phyloP scores from a whole-genome alignment of 2,888 invertebrate species.

The Caenorhabditis parvicauda region DNA sequence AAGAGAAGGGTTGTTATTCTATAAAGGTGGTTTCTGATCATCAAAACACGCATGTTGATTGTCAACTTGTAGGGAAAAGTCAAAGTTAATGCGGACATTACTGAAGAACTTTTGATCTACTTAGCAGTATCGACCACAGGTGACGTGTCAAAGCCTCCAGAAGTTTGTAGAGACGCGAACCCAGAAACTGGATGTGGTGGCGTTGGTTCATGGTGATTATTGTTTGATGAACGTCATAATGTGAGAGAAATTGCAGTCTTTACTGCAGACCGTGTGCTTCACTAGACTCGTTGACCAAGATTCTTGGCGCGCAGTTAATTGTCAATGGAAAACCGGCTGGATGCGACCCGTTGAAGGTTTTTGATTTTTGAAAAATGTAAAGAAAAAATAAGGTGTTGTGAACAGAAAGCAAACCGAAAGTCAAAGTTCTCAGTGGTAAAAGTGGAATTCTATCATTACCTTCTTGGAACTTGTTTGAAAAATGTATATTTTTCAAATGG shows the following conservation, averaged over 20 bases:
- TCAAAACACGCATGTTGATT: not conserved
- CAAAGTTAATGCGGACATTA: constrained; percentile 36
- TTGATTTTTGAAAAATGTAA: not conserved
- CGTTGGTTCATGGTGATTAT: constrained; percentile 37
- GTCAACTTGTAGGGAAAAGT: constrained; percentile 33
- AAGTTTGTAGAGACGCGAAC: constrained; percentile 37
- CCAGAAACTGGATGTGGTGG: constrained; percentile 42
- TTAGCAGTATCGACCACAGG: constrained; percentile 42
- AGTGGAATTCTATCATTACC: too few species aligned
- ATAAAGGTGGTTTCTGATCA: constrained; percentile 21
- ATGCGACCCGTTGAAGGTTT: constrained; percentile 39
- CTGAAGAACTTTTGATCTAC: constrained; percentile 36
- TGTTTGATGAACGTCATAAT: not conserved
- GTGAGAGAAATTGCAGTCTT: constrained; percentile 23
- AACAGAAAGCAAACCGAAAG: too few species aligned
- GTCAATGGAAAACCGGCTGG: constrained; percentile 42
- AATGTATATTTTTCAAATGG: too few species aligned
- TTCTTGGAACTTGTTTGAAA: too few species aligned
- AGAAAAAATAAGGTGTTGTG: too few species aligned
- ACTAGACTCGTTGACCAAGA: constrained; percentile 27
- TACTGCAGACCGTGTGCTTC: constrained; percentile 43
- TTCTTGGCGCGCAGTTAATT: constrained; percentile 40
- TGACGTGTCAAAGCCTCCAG: constrained; percentile 34
- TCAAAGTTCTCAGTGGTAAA: too few species aligned
- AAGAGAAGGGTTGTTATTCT: constrained; percentile 40